phyloP scores from a whole-genome alignment of 92 coral and sea anemone genomes.

The Palythoa grandis region DNA sequence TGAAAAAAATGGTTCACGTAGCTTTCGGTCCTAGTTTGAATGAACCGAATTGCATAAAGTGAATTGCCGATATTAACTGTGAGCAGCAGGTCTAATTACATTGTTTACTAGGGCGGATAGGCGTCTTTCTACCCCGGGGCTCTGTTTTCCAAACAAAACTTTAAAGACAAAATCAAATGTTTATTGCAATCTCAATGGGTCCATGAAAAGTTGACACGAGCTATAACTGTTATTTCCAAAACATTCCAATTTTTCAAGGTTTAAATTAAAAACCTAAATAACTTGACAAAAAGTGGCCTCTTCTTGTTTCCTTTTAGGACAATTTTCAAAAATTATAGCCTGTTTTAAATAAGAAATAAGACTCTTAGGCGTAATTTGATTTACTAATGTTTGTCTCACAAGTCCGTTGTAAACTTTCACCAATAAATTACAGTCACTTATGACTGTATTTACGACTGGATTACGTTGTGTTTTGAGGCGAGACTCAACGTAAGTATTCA shows the following conservation, averaged over 20 bases:
- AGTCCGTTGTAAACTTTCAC: neutral
- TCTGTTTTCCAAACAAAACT: neutral
- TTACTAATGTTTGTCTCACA: too few species aligned
- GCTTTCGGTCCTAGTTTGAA: neutral
- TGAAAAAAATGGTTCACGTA: too few species aligned
- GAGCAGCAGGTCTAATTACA: neutral
- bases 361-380: too few species aligned
- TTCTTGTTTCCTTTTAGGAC: too few species aligned
- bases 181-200: neutral
- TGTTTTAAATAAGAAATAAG: too few species aligned
- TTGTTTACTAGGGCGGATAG: constrained; percentile 16
- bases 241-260: neutral
- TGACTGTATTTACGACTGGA: too few species aligned
- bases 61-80: neutral
- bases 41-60: neutral
- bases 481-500: neutral
- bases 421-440: neutral
- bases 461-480: neutral
- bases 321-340: too few species aligned
- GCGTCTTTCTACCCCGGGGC: constrained; percentile 19
- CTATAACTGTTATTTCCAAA: neutral
- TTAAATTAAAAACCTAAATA: too few species aligned
- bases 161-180: neutral
- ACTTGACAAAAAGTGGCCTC: too few species aligned
- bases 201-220: neutral